Conservation (phyloP, 2,888 invertebrate genomes). For the Ophion costatus region DNA sequence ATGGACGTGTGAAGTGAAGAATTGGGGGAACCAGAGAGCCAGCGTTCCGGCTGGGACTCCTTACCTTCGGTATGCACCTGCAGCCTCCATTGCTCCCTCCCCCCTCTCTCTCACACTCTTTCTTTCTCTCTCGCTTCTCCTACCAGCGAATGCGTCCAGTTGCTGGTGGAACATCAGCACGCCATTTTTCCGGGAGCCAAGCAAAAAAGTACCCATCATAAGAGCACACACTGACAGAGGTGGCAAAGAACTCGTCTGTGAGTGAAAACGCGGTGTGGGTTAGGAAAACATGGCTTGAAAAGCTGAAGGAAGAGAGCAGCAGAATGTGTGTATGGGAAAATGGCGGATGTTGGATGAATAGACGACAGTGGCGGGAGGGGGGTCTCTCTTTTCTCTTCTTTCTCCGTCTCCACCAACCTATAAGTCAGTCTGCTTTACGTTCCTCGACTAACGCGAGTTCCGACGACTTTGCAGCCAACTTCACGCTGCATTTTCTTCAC, state of each 20-base stretch:
- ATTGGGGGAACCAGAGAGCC: conserved; percentile 21
- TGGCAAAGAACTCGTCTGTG: background rate
- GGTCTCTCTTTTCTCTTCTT: conserved; percentile 20
- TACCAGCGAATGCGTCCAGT: conserved; percentile 18
- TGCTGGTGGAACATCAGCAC: conserved; percentile 37
- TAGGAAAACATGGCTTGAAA: background rate
- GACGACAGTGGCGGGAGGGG: conserved; percentile 9
- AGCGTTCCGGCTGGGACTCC: conserved; percentile 16
- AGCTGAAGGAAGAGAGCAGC: conserved; percentile 42
- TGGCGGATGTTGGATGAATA: conserved; percentile 55
- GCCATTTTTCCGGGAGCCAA: conserved; percentile 38
- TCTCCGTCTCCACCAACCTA: conserved; percentile 37
- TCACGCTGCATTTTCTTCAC: conserved; percentile 63
- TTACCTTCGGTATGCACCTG: conserved; percentile 49
- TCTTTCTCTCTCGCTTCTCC: conserved; percentile 1
- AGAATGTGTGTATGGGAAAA: conserved; percentile 41
- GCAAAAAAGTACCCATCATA: conserved; percentile 23
- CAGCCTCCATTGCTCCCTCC: background rate
- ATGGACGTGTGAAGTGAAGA: conserved; percentile 50
- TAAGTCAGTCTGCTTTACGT: conserved; percentile 65
- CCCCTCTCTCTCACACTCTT: too few relatives aligned
- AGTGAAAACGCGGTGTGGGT: background rate
- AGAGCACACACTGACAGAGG: background rate
- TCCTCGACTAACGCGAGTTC: conserved; percentile 67
- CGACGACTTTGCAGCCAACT: conserved; percentile 67